These are phyloP conservation scores for Acleris cristana DNA, from an alignment of 2,888 invertebrate species.

Conservation along the genomic window DNA sequence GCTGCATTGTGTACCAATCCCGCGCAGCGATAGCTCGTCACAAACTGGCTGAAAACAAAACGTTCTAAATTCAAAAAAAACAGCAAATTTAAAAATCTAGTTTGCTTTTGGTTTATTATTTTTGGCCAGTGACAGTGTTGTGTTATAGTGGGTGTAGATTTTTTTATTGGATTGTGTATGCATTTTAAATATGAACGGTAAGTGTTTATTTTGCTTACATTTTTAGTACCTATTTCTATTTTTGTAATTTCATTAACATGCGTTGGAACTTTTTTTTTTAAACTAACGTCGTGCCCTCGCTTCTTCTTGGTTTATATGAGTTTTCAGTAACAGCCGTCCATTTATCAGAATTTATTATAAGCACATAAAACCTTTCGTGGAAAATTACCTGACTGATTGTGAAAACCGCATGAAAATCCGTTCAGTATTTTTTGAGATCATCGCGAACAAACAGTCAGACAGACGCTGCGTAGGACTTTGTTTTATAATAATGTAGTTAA, in stretches of 20 bases:
- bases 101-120: neutral
- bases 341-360: too few relatives aligned
- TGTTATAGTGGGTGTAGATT: conserved; percentile 15
- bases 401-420: too few relatives aligned
- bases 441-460: too few relatives aligned
- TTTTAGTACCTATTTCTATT: neutral
- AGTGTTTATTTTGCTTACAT: neutral
- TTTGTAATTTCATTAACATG: neutral
- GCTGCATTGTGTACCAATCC: conserved; percentile 26
- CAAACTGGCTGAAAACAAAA: conserved; percentile 19
- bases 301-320: too few relatives aligned
- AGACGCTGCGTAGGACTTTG: too few relatives aligned
- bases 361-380: too few relatives aligned
- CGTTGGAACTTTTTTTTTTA: too few relatives aligned
- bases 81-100: neutral
- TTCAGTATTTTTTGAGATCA: too few relatives aligned
- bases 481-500: too few relatives aligned
- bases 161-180: conserved; percentile 17
- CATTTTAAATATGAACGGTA: conserved; percentile 20
- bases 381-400: too few relatives aligned
- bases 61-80: neutral
- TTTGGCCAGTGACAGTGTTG: conserved; percentile 31
- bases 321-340: too few relatives aligned
- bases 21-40: conserved; percentile 23
- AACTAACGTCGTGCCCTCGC: too few relatives aligned